phyloP scores from a whole-genome alignment of 37 sponge, comb jelly and placozoan species.

The Hormiphora californensis region DNA sequence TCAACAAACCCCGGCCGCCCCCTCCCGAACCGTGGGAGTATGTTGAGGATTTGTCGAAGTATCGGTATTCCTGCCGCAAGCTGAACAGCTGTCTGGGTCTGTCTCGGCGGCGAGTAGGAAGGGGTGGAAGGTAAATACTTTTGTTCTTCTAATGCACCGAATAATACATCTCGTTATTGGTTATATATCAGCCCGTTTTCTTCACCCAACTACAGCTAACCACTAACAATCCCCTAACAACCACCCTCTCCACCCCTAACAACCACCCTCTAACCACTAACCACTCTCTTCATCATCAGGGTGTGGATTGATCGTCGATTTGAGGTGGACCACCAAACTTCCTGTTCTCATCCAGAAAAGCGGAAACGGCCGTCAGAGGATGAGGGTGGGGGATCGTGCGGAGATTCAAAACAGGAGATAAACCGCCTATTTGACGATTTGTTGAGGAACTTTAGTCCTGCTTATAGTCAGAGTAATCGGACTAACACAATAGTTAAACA shows the following conservation, averaged over 20 bases:
- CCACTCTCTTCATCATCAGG: not conserved
- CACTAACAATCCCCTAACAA: too few species aligned
- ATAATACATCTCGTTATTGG: too few species aligned
- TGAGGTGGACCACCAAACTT: constrained; percentile 6
- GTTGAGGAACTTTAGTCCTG: constrained; percentile 37
- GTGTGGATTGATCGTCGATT: constrained; percentile 29
- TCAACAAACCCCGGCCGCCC: constrained; percentile 48
- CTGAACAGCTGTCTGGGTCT: constrained; percentile 29
- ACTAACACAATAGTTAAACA: constrained; percentile 53
- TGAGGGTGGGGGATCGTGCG: too few species aligned
- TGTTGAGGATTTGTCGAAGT: not conserved
- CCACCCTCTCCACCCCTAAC: not conserved
- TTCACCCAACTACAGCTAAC: too few species aligned
- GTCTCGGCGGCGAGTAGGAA: not conserved
- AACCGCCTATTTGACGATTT: constrained; percentile 44
- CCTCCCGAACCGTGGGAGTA: constrained; percentile 48
- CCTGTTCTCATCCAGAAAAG: constrained; percentile 29
- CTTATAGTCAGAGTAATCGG: constrained; percentile 52
- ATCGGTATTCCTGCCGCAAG: constrained; percentile 14
- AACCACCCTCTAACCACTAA: not conserved
- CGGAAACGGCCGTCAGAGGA: constrained; percentile 4
- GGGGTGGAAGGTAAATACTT: constrained; percentile 45
- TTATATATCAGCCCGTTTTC: too few species aligned
- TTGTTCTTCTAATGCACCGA: too few species aligned
- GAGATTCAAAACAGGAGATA: constrained; percentile 48